A percentile compares a stretch with the other conserved stretches of the same genome.
Evolutionary conservation across 1,140 invertebrate species (phyloP).

Genomic region (Euwallacea similis): DNA sequence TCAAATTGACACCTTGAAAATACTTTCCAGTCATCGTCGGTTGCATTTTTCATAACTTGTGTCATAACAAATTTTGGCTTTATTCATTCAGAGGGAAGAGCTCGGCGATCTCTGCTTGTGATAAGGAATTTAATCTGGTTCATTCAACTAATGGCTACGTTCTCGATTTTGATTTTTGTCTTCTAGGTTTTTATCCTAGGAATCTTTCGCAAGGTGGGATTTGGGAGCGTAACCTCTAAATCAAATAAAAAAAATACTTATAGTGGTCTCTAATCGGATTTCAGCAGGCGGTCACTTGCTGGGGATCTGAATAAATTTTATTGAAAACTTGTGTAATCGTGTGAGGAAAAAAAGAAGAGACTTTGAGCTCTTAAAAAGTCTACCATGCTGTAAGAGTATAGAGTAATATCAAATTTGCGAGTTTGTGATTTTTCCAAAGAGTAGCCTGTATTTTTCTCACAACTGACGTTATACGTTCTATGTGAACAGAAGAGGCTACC

Average conservation of each 20-base stretch:
- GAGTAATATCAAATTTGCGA: too few species aligned
- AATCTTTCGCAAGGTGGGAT: too few species aligned
- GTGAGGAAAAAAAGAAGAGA: neutral
- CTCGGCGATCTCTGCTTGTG: slow-evolving; percentile 30
- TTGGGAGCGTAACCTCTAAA: too few species aligned
- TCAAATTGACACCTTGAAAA: slow-evolving; percentile 42
- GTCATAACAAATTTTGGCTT: slow-evolving; percentile 44
- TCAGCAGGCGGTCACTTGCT: slow-evolving; percentile 37
- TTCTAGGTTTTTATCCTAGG: too few species aligned
- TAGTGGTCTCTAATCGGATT: slow-evolving; percentile 36
- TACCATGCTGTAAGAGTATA: too few species aligned
- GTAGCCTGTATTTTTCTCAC: too few species aligned
- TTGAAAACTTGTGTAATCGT: slow-evolving; percentile 38
- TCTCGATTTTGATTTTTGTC: neutral
- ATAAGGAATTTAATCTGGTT: slow-evolving; percentile 39
- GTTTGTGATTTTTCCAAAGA: too few species aligned
- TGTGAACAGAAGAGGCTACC: too few species aligned
- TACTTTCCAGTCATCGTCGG: slow-evolving; percentile 41
- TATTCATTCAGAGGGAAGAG: slow-evolving; percentile 43
- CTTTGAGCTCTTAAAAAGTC: too few species aligned
- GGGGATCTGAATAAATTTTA: slow-evolving; percentile 37
- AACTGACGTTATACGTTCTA: too few species aligned
- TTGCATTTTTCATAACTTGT: slow-evolving; percentile 45
- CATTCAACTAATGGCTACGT: slow-evolving; percentile 33
- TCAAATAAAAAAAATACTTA: slow-evolving; percentile 4